Conservation (phyloP, 2,888 invertebrate genomes). For the Drosophila anceps region DNA sequence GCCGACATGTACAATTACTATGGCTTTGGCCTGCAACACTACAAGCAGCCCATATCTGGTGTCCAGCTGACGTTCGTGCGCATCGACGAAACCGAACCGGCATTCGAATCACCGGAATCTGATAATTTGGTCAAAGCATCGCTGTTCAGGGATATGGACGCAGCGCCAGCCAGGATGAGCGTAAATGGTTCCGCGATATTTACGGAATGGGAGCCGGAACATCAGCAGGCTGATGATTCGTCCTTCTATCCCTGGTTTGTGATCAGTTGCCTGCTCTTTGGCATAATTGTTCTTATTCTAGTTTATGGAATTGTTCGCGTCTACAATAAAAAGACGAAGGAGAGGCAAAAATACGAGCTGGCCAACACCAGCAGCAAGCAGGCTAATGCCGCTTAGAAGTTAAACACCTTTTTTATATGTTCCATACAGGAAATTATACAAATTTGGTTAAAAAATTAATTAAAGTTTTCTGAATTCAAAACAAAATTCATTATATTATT, state of each 20-base stretch:
- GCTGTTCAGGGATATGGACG: slow-evolving; percentile 48
- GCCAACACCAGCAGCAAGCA: slow-evolving; percentile 59
- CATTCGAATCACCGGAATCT: slow-evolving; percentile 74
- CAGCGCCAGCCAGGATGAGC: slow-evolving; percentile 42
- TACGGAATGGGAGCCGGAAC: slow-evolving; percentile 56
- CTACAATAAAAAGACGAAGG: slow-evolving; percentile 61
- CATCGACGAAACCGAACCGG: slow-evolving; percentile 81
- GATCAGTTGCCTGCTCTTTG: slow-evolving; percentile 64
- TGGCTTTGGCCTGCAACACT: slow-evolving; percentile 76
- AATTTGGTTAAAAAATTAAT: not conserved
- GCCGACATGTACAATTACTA: slow-evolving; percentile 82
- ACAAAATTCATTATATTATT: not conserved
- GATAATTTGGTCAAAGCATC: slow-evolving; percentile 67
- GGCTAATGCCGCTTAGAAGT: slow-evolving; percentile 39
- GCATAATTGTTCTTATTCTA: slow-evolving; percentile 57
- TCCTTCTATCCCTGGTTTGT: slow-evolving; percentile 81
- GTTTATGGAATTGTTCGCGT: slow-evolving; percentile 70
- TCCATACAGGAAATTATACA: not conserved
- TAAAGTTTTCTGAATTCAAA: slow-evolving; percentile 2
- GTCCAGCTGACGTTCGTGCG: slow-evolving; percentile 69
- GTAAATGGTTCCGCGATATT: slow-evolving; percentile 28
- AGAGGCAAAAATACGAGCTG: slow-evolving; percentile 75
- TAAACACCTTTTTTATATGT: not conserved
- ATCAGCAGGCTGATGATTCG: slow-evolving; percentile 47
- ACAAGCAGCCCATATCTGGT: slow-evolving; percentile 62